Percentiles rank a stretch among this genome's conserved stretches.
Evolutionary conservation across 2,888 invertebrate species (phyloP).

Genomic region (Norana najaformis): DNA sequence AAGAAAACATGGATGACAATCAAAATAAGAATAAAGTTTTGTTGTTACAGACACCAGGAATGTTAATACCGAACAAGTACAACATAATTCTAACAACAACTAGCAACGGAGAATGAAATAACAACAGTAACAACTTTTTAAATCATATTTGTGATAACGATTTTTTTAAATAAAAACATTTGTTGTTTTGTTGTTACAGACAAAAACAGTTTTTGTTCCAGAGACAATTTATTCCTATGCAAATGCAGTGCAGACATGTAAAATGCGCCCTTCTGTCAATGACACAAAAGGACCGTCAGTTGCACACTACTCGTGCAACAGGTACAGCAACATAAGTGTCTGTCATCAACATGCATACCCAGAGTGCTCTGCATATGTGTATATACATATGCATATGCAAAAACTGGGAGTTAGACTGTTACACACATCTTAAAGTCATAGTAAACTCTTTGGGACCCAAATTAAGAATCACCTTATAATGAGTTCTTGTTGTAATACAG

Average conservation of each 20-base stretch:
- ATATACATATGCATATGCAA: too few relatives aligned
- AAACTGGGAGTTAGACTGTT: too few relatives aligned
- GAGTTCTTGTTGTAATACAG: too few relatives aligned
- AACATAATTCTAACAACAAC: background rate
- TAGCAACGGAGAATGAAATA: background rate
- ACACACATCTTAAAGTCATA: too few relatives aligned
- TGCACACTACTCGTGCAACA: slow-evolving; percentile 70
- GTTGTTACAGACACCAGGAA: background rate
- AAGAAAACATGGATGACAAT: background rate
- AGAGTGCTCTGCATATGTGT: too few relatives aligned
- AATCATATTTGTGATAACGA: too few relatives aligned
- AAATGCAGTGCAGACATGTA: slow-evolving; percentile 57
- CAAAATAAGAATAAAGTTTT: background rate
- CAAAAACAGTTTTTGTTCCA: slow-evolving; percentile 67
- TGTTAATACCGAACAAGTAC: background rate
- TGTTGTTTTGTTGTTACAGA: slow-evolving; percentile 45
- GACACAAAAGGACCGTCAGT: slow-evolving; percentile 57
- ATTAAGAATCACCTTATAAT: too few relatives aligned
- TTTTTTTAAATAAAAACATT: too few relatives aligned
- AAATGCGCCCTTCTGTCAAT: slow-evolving; percentile 49
- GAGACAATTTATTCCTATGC: slow-evolving; percentile 71
- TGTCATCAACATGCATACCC: background rate
- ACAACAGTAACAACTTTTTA: too few relatives aligned
- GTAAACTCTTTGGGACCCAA: too few relatives aligned
- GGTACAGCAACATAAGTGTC: slow-evolving; percentile 63